Percentiles rank a stretch among this genome's conserved stretches.
Conservation (phyloP, 2,113 vertebrate genomes). For the Benitochromis conjunctus region DNA sequence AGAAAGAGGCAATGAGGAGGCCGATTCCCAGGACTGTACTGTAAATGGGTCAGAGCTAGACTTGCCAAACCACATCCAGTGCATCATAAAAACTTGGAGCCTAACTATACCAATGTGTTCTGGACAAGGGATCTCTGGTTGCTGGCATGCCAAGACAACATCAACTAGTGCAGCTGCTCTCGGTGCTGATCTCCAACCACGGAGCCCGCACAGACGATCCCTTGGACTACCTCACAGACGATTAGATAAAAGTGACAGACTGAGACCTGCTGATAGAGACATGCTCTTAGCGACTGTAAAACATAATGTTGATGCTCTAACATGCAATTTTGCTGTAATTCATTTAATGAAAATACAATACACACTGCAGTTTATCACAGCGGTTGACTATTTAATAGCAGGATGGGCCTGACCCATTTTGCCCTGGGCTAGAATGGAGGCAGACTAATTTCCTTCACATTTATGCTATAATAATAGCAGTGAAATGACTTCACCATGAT, state of each 20-base stretch:
- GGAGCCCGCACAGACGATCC: conserved; percentile 21
- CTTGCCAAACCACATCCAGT: conserved; percentile 52
- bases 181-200: conserved; percentile 38
- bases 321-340: conserved; percentile 33
- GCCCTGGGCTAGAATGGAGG: conserved; percentile 43
- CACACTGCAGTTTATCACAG: conserved; percentile 55
- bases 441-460: conserved; percentile 65
- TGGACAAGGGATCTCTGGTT: conserved; percentile 30
- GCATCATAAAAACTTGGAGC: conserved; percentile 56
- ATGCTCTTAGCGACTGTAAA: background rate
- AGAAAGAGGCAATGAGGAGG: conserved; percentile 7
- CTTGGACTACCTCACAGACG: background rate
- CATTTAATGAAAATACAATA: conserved; percentile 40
- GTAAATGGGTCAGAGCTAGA: conserved; percentile 18
- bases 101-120: conserved; percentile 31
- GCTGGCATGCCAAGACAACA: conserved; percentile 17
- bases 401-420: conserved; percentile 49
- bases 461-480: conserved; percentile 53
- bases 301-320: conserved; percentile 10
- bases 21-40: conserved; percentile 1
- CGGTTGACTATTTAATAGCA: conserved; percentile 49
- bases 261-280: conserved; percentile 21
- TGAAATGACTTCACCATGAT: conserved; percentile 56
- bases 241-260: conserved; percentile 25
- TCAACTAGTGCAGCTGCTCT: conserved; percentile 28